Evolutionary conservation across 1,140 invertebrate genomes (phyloP), one percentile per base, ranked within the genome.

Genomic region (Bombus terrestris): DNA sequence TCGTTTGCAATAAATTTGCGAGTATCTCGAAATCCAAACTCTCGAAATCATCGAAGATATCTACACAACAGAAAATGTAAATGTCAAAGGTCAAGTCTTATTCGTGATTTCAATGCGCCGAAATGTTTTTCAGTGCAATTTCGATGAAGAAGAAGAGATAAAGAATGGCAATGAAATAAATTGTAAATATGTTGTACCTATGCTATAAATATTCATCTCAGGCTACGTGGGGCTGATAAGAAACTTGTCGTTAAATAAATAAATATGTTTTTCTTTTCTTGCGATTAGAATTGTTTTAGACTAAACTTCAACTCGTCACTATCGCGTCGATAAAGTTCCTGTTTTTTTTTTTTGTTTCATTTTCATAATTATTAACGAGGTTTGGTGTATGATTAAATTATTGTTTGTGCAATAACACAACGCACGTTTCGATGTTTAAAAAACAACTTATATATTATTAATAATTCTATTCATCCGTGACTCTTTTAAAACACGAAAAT

Each of bases 231-330:
- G 37, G 18, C 66, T 72, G 74, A 78, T 84, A 72, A 78, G 53
- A 78, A 78, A 35, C 13, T 10, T 62, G 22, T 81, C 39, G 9
- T 53, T 84, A 41, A 78, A 69, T 71, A 57, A 78, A 69, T 71
- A 78, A 78, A 78, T 84, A 84, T 25, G 3, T 62, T 62, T n/a
- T n/a, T n/a, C 1, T 77, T 68, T 32, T 3, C 64, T 73, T 32
- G 37, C 37, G 37, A 41, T 28, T 53, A 59, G 35, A 15, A 66
- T 72, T 39, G 35, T 47, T 73, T 72, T 1, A 47, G 15, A 47
- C 47, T 5, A 47, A 47, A 53, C 18, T 53, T 53, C 18, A 22
- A 53, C 47, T 53, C 18, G 1, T 53, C 18, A 22, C 18, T 53
- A n/a, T 75, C 39, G 9, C 0, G 5, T 43, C 12, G 25, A 76